Evolutionary conservation across 2,888 invertebrate genomes (phyloP), one percentile per base, ranked within the genome.

Genomic region (Sphaerophoria taeniata): DNA sequence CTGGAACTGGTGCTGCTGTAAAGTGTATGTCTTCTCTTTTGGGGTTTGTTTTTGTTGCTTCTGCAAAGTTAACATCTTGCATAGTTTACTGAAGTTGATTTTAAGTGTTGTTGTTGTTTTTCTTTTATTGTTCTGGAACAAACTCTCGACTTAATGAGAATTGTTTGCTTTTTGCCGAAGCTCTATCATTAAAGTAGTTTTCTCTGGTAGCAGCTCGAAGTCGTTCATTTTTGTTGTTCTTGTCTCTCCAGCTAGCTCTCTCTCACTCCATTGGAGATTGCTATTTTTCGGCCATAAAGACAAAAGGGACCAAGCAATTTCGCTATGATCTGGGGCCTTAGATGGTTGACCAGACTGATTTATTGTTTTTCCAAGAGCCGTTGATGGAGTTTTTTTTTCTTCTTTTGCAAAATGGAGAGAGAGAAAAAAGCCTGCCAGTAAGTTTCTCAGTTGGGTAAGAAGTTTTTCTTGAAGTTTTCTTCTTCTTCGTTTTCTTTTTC

Each of bases 311-410:
- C 33, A 3, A 73, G 45, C 43, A 47, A 49, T 56, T 77, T 36
- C 39, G 47, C 49, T 65, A 31, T 47, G 39, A 61, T 33, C 61
- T 60, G 67, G 67, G 53, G 43, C 43, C 53, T 55, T 6, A 58
- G 61, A 65, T 45, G 60, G 60, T 51, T 81, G 81, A 77, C 76
- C 85, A 85, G 85, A 81, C 85, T 85, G 85, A 85, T 85, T 85
- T 85, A 85, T 85, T 85, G 85, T 85, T 85, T 78, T 69, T 80
- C 33, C 77, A 51, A 70, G 73, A 80, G 58, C 45, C 49, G 84
- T 67, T 84, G 79, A 79, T 84, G 74, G 73, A 78, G 70, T 79
- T 84, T 79, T 83, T 65, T 47, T 55, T 51, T 49, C 33, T 34
- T 31, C 43, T 49, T 34, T 63, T 47, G 63, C 47, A 63, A 33